Conservation (phyloP, 2,113 vertebrate genomes). For the Lonchura striata region DNA sequence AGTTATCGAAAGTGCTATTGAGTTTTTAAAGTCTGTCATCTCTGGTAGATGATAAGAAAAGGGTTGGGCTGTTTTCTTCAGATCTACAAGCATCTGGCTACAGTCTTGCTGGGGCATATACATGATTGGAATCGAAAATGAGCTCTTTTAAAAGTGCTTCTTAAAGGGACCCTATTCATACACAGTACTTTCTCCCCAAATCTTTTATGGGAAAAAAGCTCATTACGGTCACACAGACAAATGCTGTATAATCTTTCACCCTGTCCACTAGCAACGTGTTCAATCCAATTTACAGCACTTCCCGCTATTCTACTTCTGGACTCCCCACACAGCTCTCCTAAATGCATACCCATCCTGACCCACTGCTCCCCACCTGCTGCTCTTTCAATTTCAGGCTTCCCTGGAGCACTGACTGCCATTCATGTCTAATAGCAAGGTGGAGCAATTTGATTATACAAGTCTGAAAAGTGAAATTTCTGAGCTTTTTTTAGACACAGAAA, state of each 20-base stretch:
- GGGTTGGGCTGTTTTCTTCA: constrained; percentile 60
- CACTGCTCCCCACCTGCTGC: constrained; percentile 55
- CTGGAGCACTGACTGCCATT: constrained; percentile 63
- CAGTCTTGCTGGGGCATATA: constrained; percentile 64
- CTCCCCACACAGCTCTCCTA: constrained; percentile 59
- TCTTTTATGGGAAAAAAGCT: constrained; percentile 63
- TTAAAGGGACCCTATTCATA: constrained; percentile 64
- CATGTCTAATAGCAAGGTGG: constrained; percentile 65
- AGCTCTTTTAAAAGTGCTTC: constrained; percentile 50
- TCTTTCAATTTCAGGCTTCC: constrained; percentile 58
- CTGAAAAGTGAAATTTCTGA: constrained; percentile 55
- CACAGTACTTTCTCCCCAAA: constrained; percentile 53
- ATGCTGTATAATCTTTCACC: constrained; percentile 65
- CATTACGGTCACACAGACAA: constrained; percentile 62
- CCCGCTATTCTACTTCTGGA: constrained; percentile 52
- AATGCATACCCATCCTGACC: constrained; percentile 45
- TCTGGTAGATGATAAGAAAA: constrained; percentile 65
- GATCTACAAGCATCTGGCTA: constrained; percentile 55
- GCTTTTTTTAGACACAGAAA: constrained; percentile 24
- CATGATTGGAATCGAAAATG: constrained; percentile 64
- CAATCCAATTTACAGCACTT: constrained; percentile 67
- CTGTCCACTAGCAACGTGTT: constrained; percentile 58
- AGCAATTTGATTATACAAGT: constrained; percentile 64
- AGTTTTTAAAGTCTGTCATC: constrained; percentile 69
- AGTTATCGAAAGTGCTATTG: constrained; percentile 64